These are phyloP conservation scores for Octopus bimaculoides DNA, from an alignment of 1,140 invertebrate genomes.

Conservation along the genomic window DNA sequence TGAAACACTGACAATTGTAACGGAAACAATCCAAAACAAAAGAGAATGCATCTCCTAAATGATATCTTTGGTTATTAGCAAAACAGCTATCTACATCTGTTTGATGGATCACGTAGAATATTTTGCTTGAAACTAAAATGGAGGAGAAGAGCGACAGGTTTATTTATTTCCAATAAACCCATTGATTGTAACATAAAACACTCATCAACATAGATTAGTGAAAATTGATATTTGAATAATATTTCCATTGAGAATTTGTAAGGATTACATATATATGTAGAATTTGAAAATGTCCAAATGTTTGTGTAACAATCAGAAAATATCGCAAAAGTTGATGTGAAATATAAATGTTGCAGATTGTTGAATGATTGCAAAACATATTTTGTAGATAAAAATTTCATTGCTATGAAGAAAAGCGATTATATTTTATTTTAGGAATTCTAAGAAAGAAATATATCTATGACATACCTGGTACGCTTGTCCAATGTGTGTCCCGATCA, in stretches of 20 bases:
- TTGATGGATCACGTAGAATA: neutral
- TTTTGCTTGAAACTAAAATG: neutral
- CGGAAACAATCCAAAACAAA: constrained; percentile 28
- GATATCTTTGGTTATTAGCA: constrained; percentile 9
- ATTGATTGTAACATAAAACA: neutral
- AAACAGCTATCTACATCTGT: neutral
- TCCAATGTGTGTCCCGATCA: neutral
- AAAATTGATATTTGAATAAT: neutral
- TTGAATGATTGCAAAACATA: too few species aligned
- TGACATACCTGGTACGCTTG: neutral
- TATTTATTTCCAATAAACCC: constrained; percentile 13
- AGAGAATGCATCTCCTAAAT: neutral
- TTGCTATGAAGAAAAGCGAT: neutral
- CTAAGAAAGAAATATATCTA: neutral
- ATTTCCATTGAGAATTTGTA: neutral
- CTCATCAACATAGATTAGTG: neutral
- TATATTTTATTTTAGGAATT: neutral
- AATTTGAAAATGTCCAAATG: too few species aligned
- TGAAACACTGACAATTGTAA: constrained; percentile 36
- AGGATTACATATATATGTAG: too few species aligned
- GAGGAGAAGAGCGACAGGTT: neutral
- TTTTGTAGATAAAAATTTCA: neutral
- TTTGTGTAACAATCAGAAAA: too few species aligned
- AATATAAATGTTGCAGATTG: too few species aligned
- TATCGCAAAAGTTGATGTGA: too few species aligned